These are phyloP conservation scores for Brachyrhaphis roseni DNA, from an alignment of 2,797 vertebrate genomes.

Conservation along the genomic window DNA sequence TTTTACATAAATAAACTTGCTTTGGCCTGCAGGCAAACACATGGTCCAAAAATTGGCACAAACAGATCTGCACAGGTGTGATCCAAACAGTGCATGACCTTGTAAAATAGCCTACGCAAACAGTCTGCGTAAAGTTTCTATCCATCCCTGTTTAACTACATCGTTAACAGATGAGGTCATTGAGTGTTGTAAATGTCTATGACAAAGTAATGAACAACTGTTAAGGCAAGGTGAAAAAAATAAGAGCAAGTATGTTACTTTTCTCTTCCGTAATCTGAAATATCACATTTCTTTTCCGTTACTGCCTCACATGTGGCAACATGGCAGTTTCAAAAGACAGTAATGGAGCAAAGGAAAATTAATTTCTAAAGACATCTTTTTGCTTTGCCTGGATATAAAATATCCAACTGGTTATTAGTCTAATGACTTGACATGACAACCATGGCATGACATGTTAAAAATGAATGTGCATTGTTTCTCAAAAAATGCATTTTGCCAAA, in stretches of 20 bases:
- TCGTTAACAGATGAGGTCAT: background rate
- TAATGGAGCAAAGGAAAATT: conserved; percentile 75
- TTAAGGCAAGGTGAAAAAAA: conserved; percentile 21
- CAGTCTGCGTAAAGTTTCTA: conserved; percentile 13
- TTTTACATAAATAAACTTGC: background rate
- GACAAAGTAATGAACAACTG: conserved; percentile 13
- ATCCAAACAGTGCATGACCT: conserved; percentile 59
- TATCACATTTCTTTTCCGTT: conserved; percentile 32
- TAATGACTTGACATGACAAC: conserved; percentile 65
- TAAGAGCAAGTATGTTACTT: conserved; percentile 36
- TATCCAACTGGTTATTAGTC: conserved; percentile 66
- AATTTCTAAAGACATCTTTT: conserved; percentile 75
- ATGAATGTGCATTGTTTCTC: conserved; percentile 23
- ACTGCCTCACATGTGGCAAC: conserved; percentile 54
- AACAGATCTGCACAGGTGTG: conserved; percentile 10
- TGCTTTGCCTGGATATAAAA: conserved; percentile 68
- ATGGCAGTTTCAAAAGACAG: conserved; percentile 58
- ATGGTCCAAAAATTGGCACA: background rate
- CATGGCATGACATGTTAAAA: conserved; percentile 64
- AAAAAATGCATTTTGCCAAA: conserved; percentile 30
- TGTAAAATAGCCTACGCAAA: conserved; percentile 39
- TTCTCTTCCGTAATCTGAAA: conserved; percentile 41
- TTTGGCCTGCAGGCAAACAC: conserved; percentile 6
- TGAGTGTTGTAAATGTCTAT: background rate
- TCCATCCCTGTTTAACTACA: conserved; percentile 6